Evolutionary conservation across 2,888 invertebrate genomes (phyloP).

Genomic region (Polydrusus cervinus): DNA sequence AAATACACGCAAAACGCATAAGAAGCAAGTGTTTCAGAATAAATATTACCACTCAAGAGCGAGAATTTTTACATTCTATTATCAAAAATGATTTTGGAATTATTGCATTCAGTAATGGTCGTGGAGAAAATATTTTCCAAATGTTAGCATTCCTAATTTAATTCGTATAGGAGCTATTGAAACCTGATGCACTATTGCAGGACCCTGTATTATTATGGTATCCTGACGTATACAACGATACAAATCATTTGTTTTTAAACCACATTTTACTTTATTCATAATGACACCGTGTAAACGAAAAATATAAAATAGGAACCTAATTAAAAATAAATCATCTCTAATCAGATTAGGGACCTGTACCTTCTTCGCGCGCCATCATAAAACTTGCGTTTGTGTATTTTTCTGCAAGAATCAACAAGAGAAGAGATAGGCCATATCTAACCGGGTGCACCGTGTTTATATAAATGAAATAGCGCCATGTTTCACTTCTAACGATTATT

Average conservation of each 20-base stretch:
- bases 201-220: too few relatives aligned
- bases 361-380: slow-evolving; percentile 51
- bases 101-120: too few relatives aligned
- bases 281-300: slow-evolving; percentile 37
- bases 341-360: slow-evolving; percentile 49
- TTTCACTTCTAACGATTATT: slow-evolving; percentile 71
- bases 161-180: too few relatives aligned
- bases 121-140: too few relatives aligned
- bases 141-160: too few relatives aligned
- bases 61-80: too few relatives aligned
- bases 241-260: background rate
- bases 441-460: slow-evolving; percentile 69
- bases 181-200: too few relatives aligned
- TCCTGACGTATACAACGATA: too few relatives aligned
- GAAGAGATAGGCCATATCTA: slow-evolving; percentile 61
- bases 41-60: too few relatives aligned
- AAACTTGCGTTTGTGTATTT: slow-evolving; percentile 52
- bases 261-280: slow-evolving; percentile 24
- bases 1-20: too few relatives aligned
- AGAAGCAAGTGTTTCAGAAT: too few relatives aligned
- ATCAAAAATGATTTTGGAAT: too few relatives aligned
- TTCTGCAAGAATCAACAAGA: slow-evolving; percentile 61
- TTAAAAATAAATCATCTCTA: slow-evolving; percentile 53
- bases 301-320: slow-evolving; percentile 47
- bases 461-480: slow-evolving; percentile 73